Evolutionary conservation across 2,888 invertebrate genomes (phyloP), one percentile per base, ranked within the genome.

Genomic region (Autographa gamma): DNA sequence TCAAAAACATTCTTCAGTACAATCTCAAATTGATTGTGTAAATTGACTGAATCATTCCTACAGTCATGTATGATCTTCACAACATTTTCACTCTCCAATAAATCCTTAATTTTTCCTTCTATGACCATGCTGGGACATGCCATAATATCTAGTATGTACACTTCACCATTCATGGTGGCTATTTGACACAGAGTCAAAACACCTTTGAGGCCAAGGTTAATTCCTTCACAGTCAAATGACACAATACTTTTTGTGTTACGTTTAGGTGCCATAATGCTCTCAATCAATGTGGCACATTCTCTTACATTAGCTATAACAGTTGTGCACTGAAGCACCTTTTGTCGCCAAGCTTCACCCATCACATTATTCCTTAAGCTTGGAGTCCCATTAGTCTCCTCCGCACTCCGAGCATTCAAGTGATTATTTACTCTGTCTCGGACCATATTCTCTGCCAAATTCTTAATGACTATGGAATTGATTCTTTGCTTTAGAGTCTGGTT

Each of bases 1-100:
- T 99, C 99, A 91, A 99, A 99, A 64, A 99, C 98, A 93, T 97
- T 98, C 77, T 96, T 96, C 85, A 99, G 93, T 66, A 97, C 96
- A 79, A 99, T 98, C 81, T 97, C 97, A 95, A 97, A 98, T 89
- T 99, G 98, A 90, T 97, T 97, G 93, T 97, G 97, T 81, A 99
- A 96, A 95, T 98, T 98, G 61, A 97, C 97, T 72, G 98, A 98
- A 94, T 98, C 98, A 92, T 98, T 98, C 76, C 98, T 97, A 89
- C 98, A 99, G 90, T 99, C 99, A 91, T 99, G 99, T 87, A 98
- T 97, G 68, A 99, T 98, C 96, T 99, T 99, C 70, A 98, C 96
- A 74, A 99, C 97, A 91, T 96, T 96, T 68, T 97, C 97, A 87
- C 97, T 97, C 93, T 99, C 98, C 66, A 99, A 92, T 62, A 99